Percentiles rank a stretch among this genome's conserved stretches.
Evolutionary conservation across 2,113 vertebrate genomes (phyloP).

Genomic region (Perca fluviatilis): DNA sequence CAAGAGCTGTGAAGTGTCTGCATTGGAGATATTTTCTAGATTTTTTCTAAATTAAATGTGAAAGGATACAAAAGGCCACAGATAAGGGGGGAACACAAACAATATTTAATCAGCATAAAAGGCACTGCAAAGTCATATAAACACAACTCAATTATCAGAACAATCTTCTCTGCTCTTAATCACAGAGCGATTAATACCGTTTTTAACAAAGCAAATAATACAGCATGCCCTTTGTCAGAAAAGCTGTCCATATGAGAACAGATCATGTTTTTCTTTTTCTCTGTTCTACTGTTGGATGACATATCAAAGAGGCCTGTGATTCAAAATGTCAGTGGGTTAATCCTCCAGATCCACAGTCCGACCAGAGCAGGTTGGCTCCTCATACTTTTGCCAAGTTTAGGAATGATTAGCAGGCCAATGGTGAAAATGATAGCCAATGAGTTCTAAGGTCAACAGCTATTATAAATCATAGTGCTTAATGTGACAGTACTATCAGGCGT

Average conservation of each 20-base stretch:
- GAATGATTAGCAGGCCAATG: conserved; percentile 2
- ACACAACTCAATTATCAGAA: conserved; percentile 35
- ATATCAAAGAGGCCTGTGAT: conserved; percentile 70
- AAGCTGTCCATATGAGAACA: conserved; percentile 52
- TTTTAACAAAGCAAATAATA: conserved; percentile 51
- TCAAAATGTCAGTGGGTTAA: conserved; percentile 42
- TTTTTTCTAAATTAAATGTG: conserved; percentile 1
- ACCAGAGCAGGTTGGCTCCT: conserved; percentile 2
- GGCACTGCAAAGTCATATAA: conserved; percentile 7
- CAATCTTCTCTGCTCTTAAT: conserved; percentile 37
- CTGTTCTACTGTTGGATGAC: conserved; percentile 46
- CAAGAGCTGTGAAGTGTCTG: not conserved
- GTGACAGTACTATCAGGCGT: not conserved
- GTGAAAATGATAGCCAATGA: not conserved
- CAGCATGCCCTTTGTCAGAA: conserved; percentile 42
- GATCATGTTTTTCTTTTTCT: conserved; percentile 39
- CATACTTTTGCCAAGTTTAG: conserved; percentile 9
- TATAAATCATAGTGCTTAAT: not conserved
- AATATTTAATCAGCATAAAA: conserved; percentile 26
- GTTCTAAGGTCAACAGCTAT: not conserved
- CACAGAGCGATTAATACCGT: conserved; percentile 37
- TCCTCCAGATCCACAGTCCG: conserved; percentile 38
- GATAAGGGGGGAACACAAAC: not conserved
- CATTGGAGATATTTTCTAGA: not conserved
- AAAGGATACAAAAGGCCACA: not conserved